Percentiles rank a stretch among this genome's conserved stretches.
phyloP scores from a whole-genome alignment of 2,113 vertebrate species.

The Acanthisitta chloris region DNA sequence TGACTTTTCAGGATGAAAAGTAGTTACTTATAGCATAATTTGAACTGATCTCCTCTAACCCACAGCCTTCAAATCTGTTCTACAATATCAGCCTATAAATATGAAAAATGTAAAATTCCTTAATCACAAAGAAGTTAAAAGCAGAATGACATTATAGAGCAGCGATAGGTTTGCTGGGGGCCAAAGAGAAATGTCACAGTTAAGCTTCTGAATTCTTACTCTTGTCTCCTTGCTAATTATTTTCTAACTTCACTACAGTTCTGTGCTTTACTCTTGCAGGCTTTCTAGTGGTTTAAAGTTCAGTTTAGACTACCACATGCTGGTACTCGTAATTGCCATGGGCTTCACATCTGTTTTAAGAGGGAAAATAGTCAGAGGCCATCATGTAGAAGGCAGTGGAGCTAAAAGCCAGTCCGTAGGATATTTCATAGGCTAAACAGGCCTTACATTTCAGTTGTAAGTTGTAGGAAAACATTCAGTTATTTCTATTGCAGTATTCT shows the following conservation, averaged over 20 bases:
- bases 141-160: constrained; percentile 17
- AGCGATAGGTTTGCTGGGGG: constrained; percentile 7
- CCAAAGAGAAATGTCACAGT: constrained; percentile 42
- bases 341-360: background rate
- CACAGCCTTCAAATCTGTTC: background rate
- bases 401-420: background rate
- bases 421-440: background rate
- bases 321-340: background rate
- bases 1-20: background rate
- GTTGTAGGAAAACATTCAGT: background rate
- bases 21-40: background rate
- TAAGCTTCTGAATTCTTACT: background rate
- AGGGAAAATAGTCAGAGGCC: background rate
- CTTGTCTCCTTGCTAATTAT: background rate
- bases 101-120: constrained; percentile 32
- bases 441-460: background rate
- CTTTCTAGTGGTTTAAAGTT: background rate
- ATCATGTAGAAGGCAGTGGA: background rate
- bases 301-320: background rate
- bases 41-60: background rate
- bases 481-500: background rate
- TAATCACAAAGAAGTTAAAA: constrained; percentile 16
- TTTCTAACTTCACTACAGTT: background rate
- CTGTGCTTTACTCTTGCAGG: background rate
- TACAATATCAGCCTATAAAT: background rate